Conservation (phyloP, 2,888 invertebrate species). For the Lasioglossum morio region DNA sequence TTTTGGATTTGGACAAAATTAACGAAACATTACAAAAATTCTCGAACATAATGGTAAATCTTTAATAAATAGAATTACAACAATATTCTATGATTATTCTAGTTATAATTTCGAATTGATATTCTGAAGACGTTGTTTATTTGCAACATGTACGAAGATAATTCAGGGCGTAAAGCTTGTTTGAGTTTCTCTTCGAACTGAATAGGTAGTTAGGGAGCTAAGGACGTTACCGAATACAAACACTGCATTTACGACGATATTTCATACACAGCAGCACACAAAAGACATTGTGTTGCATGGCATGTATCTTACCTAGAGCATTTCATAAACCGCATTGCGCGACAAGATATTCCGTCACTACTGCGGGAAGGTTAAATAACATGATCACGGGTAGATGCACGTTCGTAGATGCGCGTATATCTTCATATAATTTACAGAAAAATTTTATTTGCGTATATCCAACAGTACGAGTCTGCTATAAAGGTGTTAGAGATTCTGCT, state of each 20-base stretch:
- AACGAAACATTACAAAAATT: background rate
- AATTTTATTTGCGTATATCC: background rate
- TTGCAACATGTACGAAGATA: background rate
- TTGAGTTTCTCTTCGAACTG: background rate
- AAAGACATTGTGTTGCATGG: background rate
- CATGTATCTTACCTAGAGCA: background rate
- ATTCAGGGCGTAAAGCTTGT: background rate
- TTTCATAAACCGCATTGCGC: background rate
- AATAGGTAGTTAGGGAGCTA: background rate
- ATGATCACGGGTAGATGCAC: background rate
- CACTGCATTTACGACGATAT: constrained; percentile 2
- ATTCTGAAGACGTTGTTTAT: background rate
- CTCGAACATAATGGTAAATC: too few species aligned
- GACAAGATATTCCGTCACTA: background rate
- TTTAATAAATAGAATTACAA: background rate
- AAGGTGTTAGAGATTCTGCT: too few species aligned
- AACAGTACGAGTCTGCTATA: too few species aligned
- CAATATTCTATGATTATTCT: background rate
- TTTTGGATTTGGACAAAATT: background rate
- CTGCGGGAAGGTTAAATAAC: background rate
- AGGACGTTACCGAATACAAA: background rate
- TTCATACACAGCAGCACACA: background rate
- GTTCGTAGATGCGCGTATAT: too few species aligned
- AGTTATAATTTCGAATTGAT: background rate
- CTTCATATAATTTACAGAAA: too few species aligned